Conservation (phyloP, 2,797 vertebrate species). For the Chaetophractus vellerosus region DNA sequence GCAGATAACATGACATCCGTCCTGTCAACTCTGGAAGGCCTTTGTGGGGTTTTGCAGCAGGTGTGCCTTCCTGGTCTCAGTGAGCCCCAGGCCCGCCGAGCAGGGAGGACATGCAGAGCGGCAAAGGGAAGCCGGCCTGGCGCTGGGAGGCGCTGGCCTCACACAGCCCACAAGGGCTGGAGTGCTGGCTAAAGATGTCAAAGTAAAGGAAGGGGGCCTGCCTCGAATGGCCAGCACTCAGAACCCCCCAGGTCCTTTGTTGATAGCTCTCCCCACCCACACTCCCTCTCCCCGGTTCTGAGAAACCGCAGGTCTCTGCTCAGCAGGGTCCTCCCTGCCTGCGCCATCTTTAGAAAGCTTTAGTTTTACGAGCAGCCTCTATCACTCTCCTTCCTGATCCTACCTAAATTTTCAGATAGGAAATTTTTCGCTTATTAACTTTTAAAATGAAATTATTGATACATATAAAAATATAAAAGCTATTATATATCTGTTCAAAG, state of each 20-base stretch:
- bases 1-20: background rate
- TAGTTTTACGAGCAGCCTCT: background rate
- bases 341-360: background rate
- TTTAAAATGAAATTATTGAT: background rate
- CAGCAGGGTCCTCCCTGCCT: background rate
- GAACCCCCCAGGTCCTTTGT: background rate
- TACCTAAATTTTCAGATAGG: background rate
- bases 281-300: background rate
- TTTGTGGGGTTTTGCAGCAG: background rate
- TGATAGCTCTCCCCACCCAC: too few species aligned
- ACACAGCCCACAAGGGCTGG: background rate
- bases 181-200: background rate
- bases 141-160: background rate
- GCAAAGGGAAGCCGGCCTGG: background rate
- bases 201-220: background rate
- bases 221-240: rapidly evolving
- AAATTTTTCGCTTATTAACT: background rate
- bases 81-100: background rate
- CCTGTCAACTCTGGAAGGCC: background rate
- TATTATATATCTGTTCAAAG: too few species aligned
- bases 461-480: background rate
- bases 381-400: background rate
- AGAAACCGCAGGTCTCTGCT: background rate
- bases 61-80: background rate
- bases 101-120: background rate